phyloP scores from a whole-genome alignment of 1,140 invertebrate genomes.

The Apis cerana region DNA sequence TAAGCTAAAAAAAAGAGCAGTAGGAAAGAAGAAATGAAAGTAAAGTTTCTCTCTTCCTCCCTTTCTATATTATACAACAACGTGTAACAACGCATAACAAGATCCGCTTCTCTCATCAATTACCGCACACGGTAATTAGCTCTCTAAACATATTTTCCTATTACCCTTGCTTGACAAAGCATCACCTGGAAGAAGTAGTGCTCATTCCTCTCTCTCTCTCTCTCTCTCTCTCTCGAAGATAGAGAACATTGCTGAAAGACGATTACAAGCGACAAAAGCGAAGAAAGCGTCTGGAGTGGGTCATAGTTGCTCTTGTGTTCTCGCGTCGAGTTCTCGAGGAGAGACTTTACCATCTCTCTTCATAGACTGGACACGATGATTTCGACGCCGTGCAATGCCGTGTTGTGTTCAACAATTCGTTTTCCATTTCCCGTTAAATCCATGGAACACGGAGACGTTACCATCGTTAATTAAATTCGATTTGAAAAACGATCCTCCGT shows the following conservation, averaged over 20 bases:
- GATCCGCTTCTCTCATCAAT: neutral
- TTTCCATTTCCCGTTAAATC: too few relatives aligned
- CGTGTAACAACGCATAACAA: neutral
- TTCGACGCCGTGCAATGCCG: too few relatives aligned
- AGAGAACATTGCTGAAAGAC: conserved; percentile 20
- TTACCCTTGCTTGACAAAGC: neutral
- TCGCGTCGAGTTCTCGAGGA: neutral
- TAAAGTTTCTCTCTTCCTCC: neutral
- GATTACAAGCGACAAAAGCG: conserved; percentile 32
- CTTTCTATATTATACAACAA: neutral
- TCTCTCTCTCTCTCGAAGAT: neutral
- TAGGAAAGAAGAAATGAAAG: neutral
- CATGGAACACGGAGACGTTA: too few relatives aligned
- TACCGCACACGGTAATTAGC: conserved; percentile 6
- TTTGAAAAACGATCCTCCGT: conserved; percentile 40
- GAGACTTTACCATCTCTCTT: neutral
- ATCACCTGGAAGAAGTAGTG: conserved; percentile 3
- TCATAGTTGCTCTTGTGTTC: conserved; percentile 9
- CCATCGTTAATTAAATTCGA: conserved; percentile 29
- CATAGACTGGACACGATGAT: too few relatives aligned
- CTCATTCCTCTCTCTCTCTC: neutral
- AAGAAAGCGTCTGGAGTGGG: conserved; percentile 25
- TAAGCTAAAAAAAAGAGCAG: neutral
- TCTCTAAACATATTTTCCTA: neutral
- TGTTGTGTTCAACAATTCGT: neutral